Evolutionary conservation across 2,113 vertebrate species (phyloP), one percentile per base, ranked within the genome.

Genomic region (Hoplias malabaricus): DNA sequence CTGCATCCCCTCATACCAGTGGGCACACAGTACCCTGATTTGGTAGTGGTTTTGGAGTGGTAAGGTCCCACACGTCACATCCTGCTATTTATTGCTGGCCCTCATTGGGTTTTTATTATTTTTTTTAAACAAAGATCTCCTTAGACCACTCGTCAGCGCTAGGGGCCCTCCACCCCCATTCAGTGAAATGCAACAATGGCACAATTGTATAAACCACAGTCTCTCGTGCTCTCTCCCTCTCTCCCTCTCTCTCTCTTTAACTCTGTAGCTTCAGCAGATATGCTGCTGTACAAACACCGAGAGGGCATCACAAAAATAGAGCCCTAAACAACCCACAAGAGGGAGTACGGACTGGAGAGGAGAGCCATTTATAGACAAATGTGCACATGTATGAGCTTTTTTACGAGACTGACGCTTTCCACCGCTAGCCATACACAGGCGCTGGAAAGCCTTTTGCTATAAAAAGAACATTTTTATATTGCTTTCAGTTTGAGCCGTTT

Each of bases 121-220:
- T 77, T 68, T 23, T 61, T 76, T 81, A 50, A 89, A 93, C 91
- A 93, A 92, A 84, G 89, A 80, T 65, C 78, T 78, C 87, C 83
- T 91, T 83, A 91, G 87, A 85, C 83, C 73, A 59, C 63, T 79
- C 84, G 84, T 89, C 82, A 85, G 85, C 83, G 62, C 34, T 63
- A 61, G 48, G 79, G 86, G 81, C 83, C 82, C 66, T 79, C 78
- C 65, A 71, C 79, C 78, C 76, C 71, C 68, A 77, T 75, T 81
- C 68, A 82, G 36, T 53, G 63, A 33, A 27, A 66, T 13, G 8
- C 36, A 74, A 86, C 81, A 86, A 83, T 69, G 80, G 23, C 34
- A 73, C 19, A 54, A 80, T 86, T 87, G 83, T 84, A 69, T 59
- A 65, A 71, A 27, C 72, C 76, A 73, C 54, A 80, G 78, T 78